Conservation (phyloP, 2,113 vertebrate species). For the Epinephelus lanceolatus region DNA sequence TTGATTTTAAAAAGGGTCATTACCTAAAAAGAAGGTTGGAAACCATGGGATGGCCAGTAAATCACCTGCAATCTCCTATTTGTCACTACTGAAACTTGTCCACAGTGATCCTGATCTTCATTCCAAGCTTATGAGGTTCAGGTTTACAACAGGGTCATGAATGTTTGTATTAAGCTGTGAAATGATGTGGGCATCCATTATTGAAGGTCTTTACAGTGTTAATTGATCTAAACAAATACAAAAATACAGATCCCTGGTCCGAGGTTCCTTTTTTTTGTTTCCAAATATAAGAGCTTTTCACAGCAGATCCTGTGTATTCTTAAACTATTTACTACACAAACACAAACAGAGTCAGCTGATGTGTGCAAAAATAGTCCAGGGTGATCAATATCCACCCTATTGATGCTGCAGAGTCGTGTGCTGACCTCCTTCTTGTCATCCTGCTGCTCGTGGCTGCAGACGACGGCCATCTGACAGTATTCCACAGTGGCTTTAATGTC, state of each 20-base stretch:
- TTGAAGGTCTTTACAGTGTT: not conserved
- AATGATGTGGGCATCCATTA: not conserved
- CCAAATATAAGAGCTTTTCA: not conserved
- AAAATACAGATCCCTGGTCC: not conserved
- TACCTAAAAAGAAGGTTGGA: not conserved
- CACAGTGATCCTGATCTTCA: not conserved
- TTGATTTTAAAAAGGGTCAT: not conserved
- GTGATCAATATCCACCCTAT: not conserved
- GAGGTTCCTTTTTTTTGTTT: not conserved
- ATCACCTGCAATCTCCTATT: not conserved
- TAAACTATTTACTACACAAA: constrained; percentile 28
- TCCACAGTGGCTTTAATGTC: constrained; percentile 4
- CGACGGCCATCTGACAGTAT: constrained; percentile 8
- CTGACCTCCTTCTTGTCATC: not conserved
- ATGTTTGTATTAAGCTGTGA: not conserved
- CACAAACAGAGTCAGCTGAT: constrained; percentile 14
- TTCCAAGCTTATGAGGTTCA: not conserved
- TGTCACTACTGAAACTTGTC: too few relatives aligned
- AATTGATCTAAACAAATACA: not conserved
- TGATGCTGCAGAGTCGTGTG: not conserved
- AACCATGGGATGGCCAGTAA: not conserved
- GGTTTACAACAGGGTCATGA: not conserved
- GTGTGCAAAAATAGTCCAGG: constrained; percentile 24
- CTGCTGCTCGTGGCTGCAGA: not conserved
- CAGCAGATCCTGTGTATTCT: not conserved